Evolutionary conservation across 1,140 invertebrate species (phyloP).

Genomic region (Anoplophora glabripennis): DNA sequence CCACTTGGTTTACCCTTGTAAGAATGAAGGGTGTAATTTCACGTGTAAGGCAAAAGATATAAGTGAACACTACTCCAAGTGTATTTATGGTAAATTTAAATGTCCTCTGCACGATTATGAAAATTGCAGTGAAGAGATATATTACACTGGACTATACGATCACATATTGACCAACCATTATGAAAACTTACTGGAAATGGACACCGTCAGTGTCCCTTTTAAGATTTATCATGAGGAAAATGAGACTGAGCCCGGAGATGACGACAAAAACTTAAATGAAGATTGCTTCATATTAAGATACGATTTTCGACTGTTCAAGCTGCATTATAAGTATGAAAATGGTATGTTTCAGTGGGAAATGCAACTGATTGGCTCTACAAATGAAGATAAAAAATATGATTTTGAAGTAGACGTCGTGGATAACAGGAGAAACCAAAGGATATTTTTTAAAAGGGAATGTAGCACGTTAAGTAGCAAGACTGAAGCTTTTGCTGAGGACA

Average conservation of each 20-base stretch:
- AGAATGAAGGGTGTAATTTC: conserved; percentile 19
- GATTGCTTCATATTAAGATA: conserved; percentile 21
- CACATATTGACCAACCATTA: conserved; percentile 22
- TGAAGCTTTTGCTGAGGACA: background rate
- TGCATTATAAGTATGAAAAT: conserved; percentile 15
- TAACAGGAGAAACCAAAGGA: background rate
- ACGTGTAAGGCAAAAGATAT: conserved; percentile 19
- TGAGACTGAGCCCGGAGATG: too few species aligned
- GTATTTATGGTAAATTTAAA: conserved; percentile 16
- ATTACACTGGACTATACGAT: conserved; percentile 11
- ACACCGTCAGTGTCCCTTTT: conserved; percentile 21
- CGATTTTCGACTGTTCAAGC: conserved; percentile 12
- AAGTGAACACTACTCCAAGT: conserved; percentile 23
- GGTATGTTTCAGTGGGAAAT: conserved; percentile 16
- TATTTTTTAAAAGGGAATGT: background rate
- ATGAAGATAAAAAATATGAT: conserved; percentile 21
- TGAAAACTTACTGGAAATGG: conserved; percentile 24
- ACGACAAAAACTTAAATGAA: conserved; percentile 8
- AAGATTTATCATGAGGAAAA: background rate
- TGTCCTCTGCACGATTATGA: conserved; percentile 25
- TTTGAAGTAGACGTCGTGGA: conserved; percentile 28
- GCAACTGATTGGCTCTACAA: conserved; percentile 19
- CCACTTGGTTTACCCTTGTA: conserved; percentile 26
- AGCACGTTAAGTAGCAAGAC: background rate
- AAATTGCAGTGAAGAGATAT: conserved; percentile 11